These are phyloP conservation scores for Macrotus californicus DNA, from an alignment of 2,113 vertebrate species.

Conservation along the genomic window DNA sequence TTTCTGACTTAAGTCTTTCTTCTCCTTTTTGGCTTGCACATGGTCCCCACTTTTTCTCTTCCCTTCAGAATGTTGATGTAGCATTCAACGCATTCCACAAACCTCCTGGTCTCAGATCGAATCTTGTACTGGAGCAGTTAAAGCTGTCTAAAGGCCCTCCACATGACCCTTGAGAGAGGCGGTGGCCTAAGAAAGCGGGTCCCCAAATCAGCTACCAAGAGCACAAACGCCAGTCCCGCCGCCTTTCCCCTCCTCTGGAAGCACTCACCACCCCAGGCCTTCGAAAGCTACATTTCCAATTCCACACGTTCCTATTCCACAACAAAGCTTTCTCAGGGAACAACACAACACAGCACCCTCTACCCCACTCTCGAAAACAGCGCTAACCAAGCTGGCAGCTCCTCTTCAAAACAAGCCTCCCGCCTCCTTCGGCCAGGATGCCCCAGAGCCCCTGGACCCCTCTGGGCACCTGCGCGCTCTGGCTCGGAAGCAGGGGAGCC, in stretches of 20 bases:
- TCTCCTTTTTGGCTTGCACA: not conserved
- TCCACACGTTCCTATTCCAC: slow-evolving; percentile 38
- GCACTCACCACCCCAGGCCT: slow-evolving; percentile 18
- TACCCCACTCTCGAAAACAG: not conserved
- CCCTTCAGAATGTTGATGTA: not conserved
- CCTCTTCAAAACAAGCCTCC: not conserved
- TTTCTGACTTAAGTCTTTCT: not conserved
- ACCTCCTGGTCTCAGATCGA: not conserved
- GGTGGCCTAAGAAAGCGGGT: not conserved
- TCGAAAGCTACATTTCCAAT: slow-evolving; percentile 15
- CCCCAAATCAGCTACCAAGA: not conserved
- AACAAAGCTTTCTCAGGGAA: slow-evolving; percentile 23
- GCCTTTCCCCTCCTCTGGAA: not conserved
- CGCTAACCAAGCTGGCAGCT: not conserved
- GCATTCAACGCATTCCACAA: not conserved
- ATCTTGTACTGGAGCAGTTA: not conserved
- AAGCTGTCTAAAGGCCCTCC: not conserved
- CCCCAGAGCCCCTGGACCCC: not conserved
- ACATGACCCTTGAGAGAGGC: not conserved
- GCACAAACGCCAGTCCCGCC: not conserved
- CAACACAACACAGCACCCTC: not conserved
- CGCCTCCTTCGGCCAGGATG: not conserved
- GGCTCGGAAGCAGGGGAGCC: not conserved
- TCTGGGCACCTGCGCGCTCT: not conserved
- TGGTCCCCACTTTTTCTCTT: not conserved